A percentile compares a stretch with the other conserved stretches of the same genome.
Conservation (phyloP, 2,888 invertebrate species). For the Dryocosmus kuriphilus region DNA sequence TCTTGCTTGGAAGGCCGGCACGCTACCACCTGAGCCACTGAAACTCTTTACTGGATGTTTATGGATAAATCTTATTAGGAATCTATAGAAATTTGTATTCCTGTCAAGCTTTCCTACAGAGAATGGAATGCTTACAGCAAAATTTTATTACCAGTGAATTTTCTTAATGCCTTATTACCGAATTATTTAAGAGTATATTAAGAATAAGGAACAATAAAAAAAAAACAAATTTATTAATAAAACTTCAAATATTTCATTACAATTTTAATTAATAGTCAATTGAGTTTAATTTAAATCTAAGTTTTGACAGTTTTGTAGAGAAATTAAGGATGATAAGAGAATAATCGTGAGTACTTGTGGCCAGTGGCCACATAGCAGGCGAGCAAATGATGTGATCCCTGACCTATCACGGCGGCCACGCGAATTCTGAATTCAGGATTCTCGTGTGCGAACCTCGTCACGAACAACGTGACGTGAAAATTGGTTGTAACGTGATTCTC, state of each 20-base stretch:
- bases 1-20: no score
- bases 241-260: neutral
- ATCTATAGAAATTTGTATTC: no score
- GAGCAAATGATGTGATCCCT: conserved; percentile 47
- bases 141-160: no score
- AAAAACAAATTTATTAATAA: neutral
- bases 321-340: neutral
- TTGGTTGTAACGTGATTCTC: conserved; percentile 64
- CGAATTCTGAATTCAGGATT: conserved; percentile 55
- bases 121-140: no score
- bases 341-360: conserved; percentile 46
- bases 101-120: no score
- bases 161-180: no score
- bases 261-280: neutral
- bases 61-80: no score
- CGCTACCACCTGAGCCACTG: no score
- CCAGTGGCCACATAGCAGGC: conserved; percentile 59
- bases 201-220: no score
- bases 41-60: no score
- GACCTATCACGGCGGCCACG: conserved; percentile 56
- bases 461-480: conserved; percentile 57
- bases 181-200: no score
- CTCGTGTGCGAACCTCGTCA: conserved; percentile 51
- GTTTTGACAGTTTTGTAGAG: neutral
- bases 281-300: neutral